Evolutionary conservation across 2,797 vertebrate species (phyloP), one percentile per base, ranked within the genome.

Genomic region (Oceanodroma leucorhoa): DNA sequence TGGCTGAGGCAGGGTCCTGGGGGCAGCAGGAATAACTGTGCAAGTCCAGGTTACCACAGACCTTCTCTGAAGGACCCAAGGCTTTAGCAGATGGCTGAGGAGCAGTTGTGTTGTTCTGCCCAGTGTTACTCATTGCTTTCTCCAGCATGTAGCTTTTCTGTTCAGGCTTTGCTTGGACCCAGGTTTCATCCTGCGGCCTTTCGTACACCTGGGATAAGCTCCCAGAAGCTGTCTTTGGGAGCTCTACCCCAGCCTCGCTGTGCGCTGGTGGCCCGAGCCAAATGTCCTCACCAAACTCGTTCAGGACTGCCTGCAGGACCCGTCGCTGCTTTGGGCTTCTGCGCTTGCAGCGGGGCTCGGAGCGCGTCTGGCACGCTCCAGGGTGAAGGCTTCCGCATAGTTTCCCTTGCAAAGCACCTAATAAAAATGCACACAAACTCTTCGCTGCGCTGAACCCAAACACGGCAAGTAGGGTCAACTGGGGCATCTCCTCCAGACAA

Each of bases 341-440:
- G 70, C 0, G 9, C 82, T 27, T 41, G 29, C 36, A 78, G 89
- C 22, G 1, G 38, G 79, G 51, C 75, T 90, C 1, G 5, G 61
- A 60, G 57, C 11, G 1, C 0, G 6, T 62, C 80, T 88, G 87
- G 32, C 48, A 26, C 0, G 2, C 20, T 90, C 20, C 0, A 1
- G n/a, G 36, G 48, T 62, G 53, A 82, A 85, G 57, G 53, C 54
- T 85, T 90, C 36, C 0, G 2, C 82, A 84, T 87, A 46, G 45
- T 94, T 95, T 92, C 60, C 40, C 75, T 84, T 94, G 73, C 73
- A 87, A 84, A 95, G 43, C 83, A 61, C 36, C 50, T 81, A 27
- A 38, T 81, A 51, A 87, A 54, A 90, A 76, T 24, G 50, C 67
- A 43, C 54, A 50, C 17, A 34, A 46, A 16, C 32, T 30, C 53